Conservation (phyloP, 2,888 invertebrate species). For the Agonopterix alstromeriana region DNA sequence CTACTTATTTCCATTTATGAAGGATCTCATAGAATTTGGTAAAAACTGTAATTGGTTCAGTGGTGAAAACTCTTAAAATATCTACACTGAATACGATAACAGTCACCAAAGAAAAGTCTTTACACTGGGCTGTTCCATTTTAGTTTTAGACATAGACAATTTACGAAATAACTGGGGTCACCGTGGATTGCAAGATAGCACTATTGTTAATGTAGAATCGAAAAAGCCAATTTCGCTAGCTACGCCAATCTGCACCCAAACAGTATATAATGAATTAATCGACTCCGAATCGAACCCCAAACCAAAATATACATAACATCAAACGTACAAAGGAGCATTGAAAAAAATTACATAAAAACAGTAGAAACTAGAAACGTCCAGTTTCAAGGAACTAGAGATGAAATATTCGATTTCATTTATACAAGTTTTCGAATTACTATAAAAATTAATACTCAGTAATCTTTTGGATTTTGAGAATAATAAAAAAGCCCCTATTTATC, state of each 20-base stretch:
- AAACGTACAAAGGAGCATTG: constrained; percentile 32
- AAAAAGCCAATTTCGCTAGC: not conserved
- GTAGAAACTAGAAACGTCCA: constrained; percentile 24
- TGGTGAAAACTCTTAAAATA: too few relatives aligned
- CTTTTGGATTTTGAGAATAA: constrained; percentile 17
- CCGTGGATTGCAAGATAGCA: too few relatives aligned
- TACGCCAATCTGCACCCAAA: constrained; percentile 18
- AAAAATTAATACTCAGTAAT: constrained; percentile 12
- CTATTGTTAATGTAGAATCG: not conserved
- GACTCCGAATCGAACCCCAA: constrained; percentile 18
- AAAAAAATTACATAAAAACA: constrained; percentile 29
- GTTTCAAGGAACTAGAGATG: constrained; percentile 36
- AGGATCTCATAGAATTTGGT: too few relatives aligned
- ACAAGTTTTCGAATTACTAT: constrained; percentile 22
- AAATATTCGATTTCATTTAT: constrained; percentile 25
- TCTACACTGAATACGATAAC: too few relatives aligned
- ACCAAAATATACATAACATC: constrained; percentile 50
- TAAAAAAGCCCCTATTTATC: constrained; percentile 55
- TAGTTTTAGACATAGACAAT: too few relatives aligned
- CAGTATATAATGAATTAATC: constrained; percentile 22
- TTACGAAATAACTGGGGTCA: too few relatives aligned
- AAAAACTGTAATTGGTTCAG: too few relatives aligned
- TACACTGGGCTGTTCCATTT: too few relatives aligned
- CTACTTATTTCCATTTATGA: too few relatives aligned
- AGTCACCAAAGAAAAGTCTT: too few relatives aligned